Percentiles rank a stretch among this genome's conserved stretches.
These are phyloP conservation scores for Eleginops maclovinus DNA, from an alignment of 2,113 vertebrate species.

Conservation along the genomic window DNA sequence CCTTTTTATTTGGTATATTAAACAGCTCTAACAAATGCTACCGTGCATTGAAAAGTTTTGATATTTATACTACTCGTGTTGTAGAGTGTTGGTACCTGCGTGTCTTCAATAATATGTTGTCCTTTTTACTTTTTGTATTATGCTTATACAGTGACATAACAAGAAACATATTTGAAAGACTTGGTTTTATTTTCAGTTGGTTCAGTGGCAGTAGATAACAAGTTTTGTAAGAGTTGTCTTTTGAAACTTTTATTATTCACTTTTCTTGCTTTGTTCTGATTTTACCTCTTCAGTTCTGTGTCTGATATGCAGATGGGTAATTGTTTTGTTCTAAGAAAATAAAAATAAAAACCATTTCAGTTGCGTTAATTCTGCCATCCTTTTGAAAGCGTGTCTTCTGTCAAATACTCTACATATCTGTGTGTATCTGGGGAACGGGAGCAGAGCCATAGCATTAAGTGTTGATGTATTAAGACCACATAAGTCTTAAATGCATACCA, in stretches of 20 bases:
- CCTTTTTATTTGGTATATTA: slow-evolving; percentile 31
- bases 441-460: too few relatives aligned
- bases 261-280: slow-evolving; percentile 54
- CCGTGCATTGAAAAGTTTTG: slow-evolving; percentile 37
- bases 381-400: not conserved
- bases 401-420: not conserved
- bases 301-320: slow-evolving; percentile 48
- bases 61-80: slow-evolving; percentile 55
- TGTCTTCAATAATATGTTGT: slow-evolving; percentile 63
- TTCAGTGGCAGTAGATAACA: slow-evolving; percentile 29
- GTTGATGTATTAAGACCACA: too few relatives aligned
- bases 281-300: slow-evolving; percentile 54
- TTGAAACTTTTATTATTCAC: slow-evolving; percentile 59
- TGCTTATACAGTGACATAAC: slow-evolving; percentile 43
- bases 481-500: too few relatives aligned
- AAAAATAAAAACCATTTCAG: slow-evolving; percentile 28
- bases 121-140: slow-evolving; percentile 73
- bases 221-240: slow-evolving; percentile 68
- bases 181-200: slow-evolving; percentile 59
- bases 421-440: too few relatives aligned
- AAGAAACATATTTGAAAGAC: slow-evolving; percentile 11
- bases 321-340: slow-evolving; percentile 77
- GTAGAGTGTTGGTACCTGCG: slow-evolving; percentile 52
- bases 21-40: slow-evolving; percentile 10
- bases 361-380: not conserved